Base-by-base conservation (phyloP, 2,888 invertebrate species). In the Ophion costatus region DNA sequence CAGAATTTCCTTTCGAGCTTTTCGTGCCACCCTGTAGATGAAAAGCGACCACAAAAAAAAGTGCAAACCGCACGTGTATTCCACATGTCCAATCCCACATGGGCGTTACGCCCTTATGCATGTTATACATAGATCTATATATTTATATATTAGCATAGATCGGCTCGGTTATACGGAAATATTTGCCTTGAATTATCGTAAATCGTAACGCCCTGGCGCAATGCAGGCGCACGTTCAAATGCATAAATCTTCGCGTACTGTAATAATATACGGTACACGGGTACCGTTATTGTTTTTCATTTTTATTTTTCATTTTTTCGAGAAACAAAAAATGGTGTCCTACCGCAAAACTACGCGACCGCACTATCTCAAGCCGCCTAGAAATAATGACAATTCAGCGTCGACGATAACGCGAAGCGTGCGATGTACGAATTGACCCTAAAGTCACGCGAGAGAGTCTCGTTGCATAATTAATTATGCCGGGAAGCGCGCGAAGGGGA, bases 181-280 rank as follows among this genome's bases (percentile, higher is more conserved):
- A 74, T 86, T 86, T 86, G 75, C 77, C 76, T 76, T 24, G 74
- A 86, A 86, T 84, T 82, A 83, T 82, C 82, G 84, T 86, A 82
- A 82, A 84, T 86, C 29, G 29, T 29, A 29, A 80, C 82, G 57
- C 75, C 20, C 83, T 71, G 64, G 63, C 70, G 64, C 51, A 79
- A 57, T 67, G 24, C 51, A 76, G 4, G 29, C 33, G 24, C 45
- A 38, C 9, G 38, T 38, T 38, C 38, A 29, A 11, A 82, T 45
- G 33, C 33, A 64, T 9, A 45, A 45, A 64, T 51, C n/a, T 10
- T 20, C 22, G 33, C 42, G 59, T 69, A 51, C 24, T 63, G 38
- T 9, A 38, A 38, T 38, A 24, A 66, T 57, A 57, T 24, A 56
- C n/a, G 24, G 56, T 56, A 33, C 45, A 66, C 64, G 29, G 29